Base-by-base conservation (phyloP, 2,113 vertebrate genomes). In the Notothenia coriiceps region DNA sequence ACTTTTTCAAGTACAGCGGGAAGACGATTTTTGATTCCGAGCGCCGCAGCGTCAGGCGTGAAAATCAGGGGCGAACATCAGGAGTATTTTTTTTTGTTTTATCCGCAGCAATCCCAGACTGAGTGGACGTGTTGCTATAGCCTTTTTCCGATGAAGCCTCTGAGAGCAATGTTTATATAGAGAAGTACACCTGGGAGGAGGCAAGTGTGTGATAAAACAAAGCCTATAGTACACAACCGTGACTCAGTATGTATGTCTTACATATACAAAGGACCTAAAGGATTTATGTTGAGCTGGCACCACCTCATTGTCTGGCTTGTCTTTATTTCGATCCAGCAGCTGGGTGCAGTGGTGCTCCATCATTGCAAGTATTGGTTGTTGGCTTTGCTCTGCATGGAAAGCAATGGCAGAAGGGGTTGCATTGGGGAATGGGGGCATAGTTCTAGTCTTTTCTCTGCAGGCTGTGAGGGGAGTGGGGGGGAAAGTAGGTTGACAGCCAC, bases 1-100 rank as follows among this genome's bases (percentile, higher is more conserved):
- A 91, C 76, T 83, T 86, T 40, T 88, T 92, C 87, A 90, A 93
- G 85, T 90, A 89, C 79, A 90, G 80, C 44, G 84, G 90, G 91
- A 89, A 92, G 90, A 92, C 88, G 15, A 76, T 83, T 79, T 40
- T 73, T n/a, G 80, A 70, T 72, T 86, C 72, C 22, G 82, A 85
- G 70, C 52, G 74, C 74, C 67, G 4, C 46, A 49, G 81, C 64
- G 20, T 79, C 77, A 77, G 82, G 73, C 84, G 77, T 33, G 1
- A 82, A 83, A 72, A 70, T 82, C 80, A 77, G 82, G 73, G 85
- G 77, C 43, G 1, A 82, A 81, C 74, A 70, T 80, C 80, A 86
- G 65, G 79, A 50, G 20, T 73, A 71, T 17, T 60, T 65, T 77
- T 11, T 7, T 13, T 9, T 52, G 46, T 20, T 82, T 64, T 22